Conservation (phyloP, 1,140 invertebrate genomes). For the Vollenhovia emeryi region DNA sequence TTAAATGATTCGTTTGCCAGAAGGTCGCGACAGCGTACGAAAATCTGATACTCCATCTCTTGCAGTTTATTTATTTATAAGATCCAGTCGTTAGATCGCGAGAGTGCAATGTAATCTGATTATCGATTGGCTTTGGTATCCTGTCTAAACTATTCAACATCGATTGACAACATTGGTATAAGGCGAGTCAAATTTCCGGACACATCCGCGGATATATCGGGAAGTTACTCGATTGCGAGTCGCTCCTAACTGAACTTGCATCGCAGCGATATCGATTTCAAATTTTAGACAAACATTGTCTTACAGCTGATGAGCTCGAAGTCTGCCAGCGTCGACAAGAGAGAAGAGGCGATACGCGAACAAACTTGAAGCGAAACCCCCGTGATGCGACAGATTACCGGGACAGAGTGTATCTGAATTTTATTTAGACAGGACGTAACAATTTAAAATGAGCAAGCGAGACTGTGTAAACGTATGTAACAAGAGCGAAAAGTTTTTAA, state of each 20-base stretch:
- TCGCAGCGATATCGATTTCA: constrained; percentile 22
- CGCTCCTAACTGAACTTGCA: not conserved
- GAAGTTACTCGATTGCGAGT: not conserved
- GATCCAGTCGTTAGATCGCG: not conserved
- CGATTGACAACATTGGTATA: not conserved
- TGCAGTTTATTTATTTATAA: constrained; percentile 31
- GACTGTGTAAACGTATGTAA: not conserved
- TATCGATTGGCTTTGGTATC: not conserved
- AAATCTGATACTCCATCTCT: not conserved
- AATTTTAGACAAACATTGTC: constrained; percentile 25
- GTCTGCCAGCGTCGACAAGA: not conserved
- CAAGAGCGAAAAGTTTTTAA: no score
- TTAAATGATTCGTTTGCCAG: not conserved
- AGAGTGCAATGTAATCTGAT: not conserved
- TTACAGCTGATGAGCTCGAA: not conserved
- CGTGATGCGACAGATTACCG: not conserved
- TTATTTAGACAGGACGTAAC: not conserved
- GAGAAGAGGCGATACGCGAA: not conserved
- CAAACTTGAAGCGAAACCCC: not conserved
- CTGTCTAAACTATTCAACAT: not conserved
- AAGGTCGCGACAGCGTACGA: not conserved
- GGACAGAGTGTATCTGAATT: not conserved
- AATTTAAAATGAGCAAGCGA: not conserved
- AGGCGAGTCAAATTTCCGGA: constrained; percentile 22
- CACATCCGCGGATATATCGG: not conserved